Percentiles rank a stretch among this genome's conserved stretches.
Conservation (phyloP, 2,888 invertebrate species). For the Epinotia brunnichana region DNA sequence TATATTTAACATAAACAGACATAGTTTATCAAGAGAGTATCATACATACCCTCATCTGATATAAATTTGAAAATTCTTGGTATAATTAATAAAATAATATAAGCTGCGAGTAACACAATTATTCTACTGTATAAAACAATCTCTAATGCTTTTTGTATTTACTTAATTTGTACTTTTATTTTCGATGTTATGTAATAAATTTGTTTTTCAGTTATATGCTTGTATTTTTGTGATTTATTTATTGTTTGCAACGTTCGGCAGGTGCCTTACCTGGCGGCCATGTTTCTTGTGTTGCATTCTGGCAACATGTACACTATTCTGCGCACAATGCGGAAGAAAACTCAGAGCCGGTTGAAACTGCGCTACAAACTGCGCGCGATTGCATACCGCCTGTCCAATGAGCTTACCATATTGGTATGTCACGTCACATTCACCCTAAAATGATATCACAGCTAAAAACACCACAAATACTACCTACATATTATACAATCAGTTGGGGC, state of each 20-base stretch:
- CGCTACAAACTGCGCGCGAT: conserved; percentile 84
- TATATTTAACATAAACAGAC: not conserved
- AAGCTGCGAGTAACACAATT: not conserved
- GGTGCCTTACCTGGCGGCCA: conserved; percentile 91
- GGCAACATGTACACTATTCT: conserved; percentile 95
- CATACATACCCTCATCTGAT: not conserved
- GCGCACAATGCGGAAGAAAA: conserved; percentile 94
- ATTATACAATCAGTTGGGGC: not conserved
- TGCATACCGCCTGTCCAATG: conserved; percentile 77
- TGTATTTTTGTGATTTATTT: conserved; percentile 53
- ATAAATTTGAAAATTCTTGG: not conserved
- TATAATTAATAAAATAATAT: not conserved
- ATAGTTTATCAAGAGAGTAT: not conserved
- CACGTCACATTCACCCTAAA: conserved; percentile 52
- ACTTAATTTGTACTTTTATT: conserved; percentile 45
- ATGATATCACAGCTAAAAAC: conserved; percentile 29
- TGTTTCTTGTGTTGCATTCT: conserved; percentile 93
- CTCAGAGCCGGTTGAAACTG: conserved; percentile 82
- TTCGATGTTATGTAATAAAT: conserved; percentile 66
- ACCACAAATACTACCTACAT: conserved; percentile 4
- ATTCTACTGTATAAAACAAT: conserved; percentile 22
- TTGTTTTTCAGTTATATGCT: conserved; percentile 66
- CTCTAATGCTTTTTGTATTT: conserved; percentile 26
- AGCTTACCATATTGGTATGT: conserved; percentile 77
- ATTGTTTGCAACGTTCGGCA: conserved; percentile 71